A percentile compares a stretch with the other conserved stretches of the same genome.
Evolutionary conservation across 2,797 vertebrate genomes (phyloP).

Genomic region (Hypotaenidia okinawae): DNA sequence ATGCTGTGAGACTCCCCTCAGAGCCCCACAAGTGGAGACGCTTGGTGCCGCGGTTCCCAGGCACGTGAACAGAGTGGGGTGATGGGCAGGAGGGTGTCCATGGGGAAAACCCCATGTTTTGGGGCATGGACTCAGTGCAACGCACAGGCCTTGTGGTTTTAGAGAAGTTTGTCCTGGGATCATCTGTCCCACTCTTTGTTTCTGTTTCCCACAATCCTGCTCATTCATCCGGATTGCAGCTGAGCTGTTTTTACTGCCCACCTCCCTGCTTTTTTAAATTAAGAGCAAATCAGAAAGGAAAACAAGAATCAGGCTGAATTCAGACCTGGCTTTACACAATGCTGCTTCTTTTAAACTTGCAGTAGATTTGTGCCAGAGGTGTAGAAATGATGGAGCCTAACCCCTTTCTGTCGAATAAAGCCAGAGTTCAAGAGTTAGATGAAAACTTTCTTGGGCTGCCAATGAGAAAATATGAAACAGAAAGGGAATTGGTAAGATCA

Average conservation of each 20-base stretch:
- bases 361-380: background rate
- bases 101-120: accelerated
- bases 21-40: accelerated
- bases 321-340: background rate
- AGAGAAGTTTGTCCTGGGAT: background rate
- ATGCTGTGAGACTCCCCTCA: accelerated
- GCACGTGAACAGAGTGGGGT: background rate
- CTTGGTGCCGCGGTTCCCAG: background rate
- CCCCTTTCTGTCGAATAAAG: background rate
- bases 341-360: background rate
- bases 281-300: background rate
- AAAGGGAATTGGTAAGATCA: conserved; percentile 26
- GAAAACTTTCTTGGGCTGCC: background rate
- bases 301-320: background rate
- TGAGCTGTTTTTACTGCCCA: background rate
- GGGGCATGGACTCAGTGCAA: background rate
- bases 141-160: background rate
- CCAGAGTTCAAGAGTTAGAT: background rate
- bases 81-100: background rate
- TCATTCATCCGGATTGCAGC: accelerated
- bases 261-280: background rate
- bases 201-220: background rate
- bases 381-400: background rate
- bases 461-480: background rate
- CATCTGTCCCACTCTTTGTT: background rate